These are phyloP conservation scores for Ochropleura plecta DNA, from an alignment of 2,888 invertebrate species.

Conservation along the genomic window DNA sequence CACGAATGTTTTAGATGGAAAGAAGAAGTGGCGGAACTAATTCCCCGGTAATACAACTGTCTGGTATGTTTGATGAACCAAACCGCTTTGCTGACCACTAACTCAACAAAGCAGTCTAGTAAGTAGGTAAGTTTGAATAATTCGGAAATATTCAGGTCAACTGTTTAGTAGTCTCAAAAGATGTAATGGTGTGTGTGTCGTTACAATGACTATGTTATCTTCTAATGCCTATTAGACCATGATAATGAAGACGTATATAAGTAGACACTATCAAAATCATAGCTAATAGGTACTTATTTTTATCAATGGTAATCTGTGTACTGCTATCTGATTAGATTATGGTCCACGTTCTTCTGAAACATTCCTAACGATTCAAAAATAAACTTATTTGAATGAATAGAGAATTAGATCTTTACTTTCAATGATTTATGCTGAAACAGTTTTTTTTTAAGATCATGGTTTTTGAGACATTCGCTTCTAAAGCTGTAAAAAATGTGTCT, in stretches of 20 bases:
- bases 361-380: neutral
- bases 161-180: too few species aligned
- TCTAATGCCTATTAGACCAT: neutral
- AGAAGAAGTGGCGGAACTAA: too few species aligned
- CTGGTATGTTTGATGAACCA: too few species aligned
- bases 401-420: too few species aligned
- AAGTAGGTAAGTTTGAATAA: neutral
- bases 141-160: neutral
- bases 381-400: neutral
- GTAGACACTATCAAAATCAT: neutral
- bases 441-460: too few species aligned
- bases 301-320: neutral
- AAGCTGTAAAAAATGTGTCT: too few species aligned
- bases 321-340: neutral
- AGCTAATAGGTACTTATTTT: neutral
- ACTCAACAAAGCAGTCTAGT: neutral
- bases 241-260: neutral
- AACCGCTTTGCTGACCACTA: too few species aligned
- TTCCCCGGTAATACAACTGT: too few species aligned
- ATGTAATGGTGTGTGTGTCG: neutral
- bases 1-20: too few species aligned
- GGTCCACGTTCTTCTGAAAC: neutral
- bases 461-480: too few species aligned
- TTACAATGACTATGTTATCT: neutral
- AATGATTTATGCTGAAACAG: too few species aligned